Evolutionary conservation across 2,797 vertebrate species (phyloP), one percentile per base, ranked within the genome.

Genomic region (Synaphobranchus kaupii): DNA sequence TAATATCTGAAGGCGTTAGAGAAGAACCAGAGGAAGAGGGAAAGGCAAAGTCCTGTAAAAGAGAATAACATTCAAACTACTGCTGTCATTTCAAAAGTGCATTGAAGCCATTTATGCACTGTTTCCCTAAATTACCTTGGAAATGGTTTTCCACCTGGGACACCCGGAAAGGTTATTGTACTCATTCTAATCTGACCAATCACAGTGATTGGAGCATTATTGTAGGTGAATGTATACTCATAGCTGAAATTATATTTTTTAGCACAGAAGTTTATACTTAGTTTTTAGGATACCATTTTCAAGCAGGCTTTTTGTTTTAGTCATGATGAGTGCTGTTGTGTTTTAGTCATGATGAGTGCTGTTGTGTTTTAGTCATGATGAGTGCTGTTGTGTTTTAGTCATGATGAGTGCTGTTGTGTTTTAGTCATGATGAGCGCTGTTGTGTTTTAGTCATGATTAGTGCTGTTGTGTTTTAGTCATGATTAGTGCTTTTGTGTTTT

Each of bases 151-250:
- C 63, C 3, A 6, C 48, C 63, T 17, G 82, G 4, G 50, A 44
- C 10, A 6, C 44, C 73, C 80, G 84, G 88, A 76, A 85, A 87
- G 91, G 78, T 88, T 88, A 88, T 90, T 84, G 86, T 82, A 83
- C 85, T 86, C 89, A 88, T 91, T 93, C 89, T 84, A 31, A 48
- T 88, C 91, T 88, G 87, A 88, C 71, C 90, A 92, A 92, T 92
- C 87, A 90, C 87, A 86, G 90, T 87, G 12, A 78, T 15, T 28
- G 89, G 80, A 87, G 54, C 34, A 13, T 5, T 76, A 8, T 34
- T 17, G 85, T 66, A 84, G 39, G 20, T 6, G 0, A 52, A n/a
- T 6, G 15, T 90, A 54, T 85, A 85, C 56, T 89, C 83, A n/a
- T n/a, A 84, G 44, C 84, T 52, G n/a, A 87, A 83, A 86, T 88